Base-by-base conservation (phyloP, 2,888 invertebrate genomes). In the Tortricodes alternella region DNA sequence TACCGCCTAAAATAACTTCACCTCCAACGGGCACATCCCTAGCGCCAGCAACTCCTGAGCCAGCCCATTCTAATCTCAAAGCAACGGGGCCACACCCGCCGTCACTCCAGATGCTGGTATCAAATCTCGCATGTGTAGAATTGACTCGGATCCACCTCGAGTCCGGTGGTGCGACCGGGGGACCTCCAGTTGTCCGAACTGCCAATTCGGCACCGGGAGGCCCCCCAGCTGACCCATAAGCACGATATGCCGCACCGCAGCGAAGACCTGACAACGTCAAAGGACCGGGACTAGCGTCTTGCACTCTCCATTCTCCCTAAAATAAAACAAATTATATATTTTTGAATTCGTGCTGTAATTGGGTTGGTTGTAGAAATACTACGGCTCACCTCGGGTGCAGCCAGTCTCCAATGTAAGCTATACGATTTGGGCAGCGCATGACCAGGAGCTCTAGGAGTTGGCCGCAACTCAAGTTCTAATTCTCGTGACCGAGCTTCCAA, bases 61-160 rank as follows among this genome's bases (percentile, higher is more conserved):
- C 94, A 3, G 86, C 85, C 90, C 90, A 94, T 76, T 96, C 95
- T 15, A 97, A 92, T 46, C 95, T 94, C 78, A 96, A 94, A 61
- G 95, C 94, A 46, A 93, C 93, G 59, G 98, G 95, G 0, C 95
- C 94, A 82, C 98, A 98, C 8, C 96, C 96, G 0, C 96, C 95
- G 73, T 95, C 95, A 58, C 94, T 94, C 97, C 97, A 98, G 32
- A 94, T 92, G 60, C 93, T 93, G 43, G 97, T 92, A 74, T 96
- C 95, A 53, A 98, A 92, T 64, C 94, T 93, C 8, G 96, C 94
- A 61, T 95, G 95, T 0, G 96, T 96, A 5, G 96, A 92, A 78
- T 97, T 98, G 0, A 95, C 93, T 59, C 93, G 89, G 56, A 97
- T 92, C 76, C 97, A 93, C 68, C 96, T 94, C 18, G 93, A 93